A percentile compares a stretch with the other conserved stretches of the same genome.
These are phyloP conservation scores for Agapetus fuscipes DNA, from an alignment of 2,888 invertebrate genomes.

Conservation along the genomic window DNA sequence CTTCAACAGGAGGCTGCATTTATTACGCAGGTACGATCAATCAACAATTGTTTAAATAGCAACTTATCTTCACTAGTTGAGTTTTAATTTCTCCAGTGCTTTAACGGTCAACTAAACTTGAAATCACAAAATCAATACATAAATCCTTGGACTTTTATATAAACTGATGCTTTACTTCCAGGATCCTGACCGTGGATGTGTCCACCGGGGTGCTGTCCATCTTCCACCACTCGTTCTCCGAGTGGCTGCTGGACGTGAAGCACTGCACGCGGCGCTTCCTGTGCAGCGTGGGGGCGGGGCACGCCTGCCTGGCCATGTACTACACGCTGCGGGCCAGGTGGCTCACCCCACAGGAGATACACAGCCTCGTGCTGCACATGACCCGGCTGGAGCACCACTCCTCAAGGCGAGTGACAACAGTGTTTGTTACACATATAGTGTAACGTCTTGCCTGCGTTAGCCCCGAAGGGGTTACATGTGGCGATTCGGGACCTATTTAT, in stretches of 20 bases:
- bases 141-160: too few relatives aligned
- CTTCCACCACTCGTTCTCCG: constrained; percentile 91
- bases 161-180: too few relatives aligned
- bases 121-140: too few relatives aligned
- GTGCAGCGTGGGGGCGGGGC: constrained; percentile 79
- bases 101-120: too few relatives aligned
- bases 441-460: too few relatives aligned
- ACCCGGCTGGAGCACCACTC: constrained; percentile 57
- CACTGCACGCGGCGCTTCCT: constrained; percentile 93
- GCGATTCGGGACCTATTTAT: too few relatives aligned
- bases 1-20: constrained; percentile 66
- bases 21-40: constrained; percentile 58
- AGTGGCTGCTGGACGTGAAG: constrained; percentile 95
- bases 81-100: too few relatives aligned
- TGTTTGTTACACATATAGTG: too few relatives aligned
- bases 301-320: constrained; percentile 78
- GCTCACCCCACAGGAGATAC: constrained; percentile 63
- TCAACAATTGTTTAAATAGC: too few relatives aligned
- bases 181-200: constrained; percentile 46
- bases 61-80: not conserved
- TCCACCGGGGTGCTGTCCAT: constrained; percentile 55
- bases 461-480: too few relatives aligned
- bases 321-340: constrained; percentile 62
- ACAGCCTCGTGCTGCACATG: constrained; percentile 62
- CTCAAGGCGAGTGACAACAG: constrained; percentile 33